Evolutionary conservation across 1,140 invertebrate genomes (phyloP), one percentile per base, ranked within the genome.

Genomic region (Nymphalis io): DNA sequence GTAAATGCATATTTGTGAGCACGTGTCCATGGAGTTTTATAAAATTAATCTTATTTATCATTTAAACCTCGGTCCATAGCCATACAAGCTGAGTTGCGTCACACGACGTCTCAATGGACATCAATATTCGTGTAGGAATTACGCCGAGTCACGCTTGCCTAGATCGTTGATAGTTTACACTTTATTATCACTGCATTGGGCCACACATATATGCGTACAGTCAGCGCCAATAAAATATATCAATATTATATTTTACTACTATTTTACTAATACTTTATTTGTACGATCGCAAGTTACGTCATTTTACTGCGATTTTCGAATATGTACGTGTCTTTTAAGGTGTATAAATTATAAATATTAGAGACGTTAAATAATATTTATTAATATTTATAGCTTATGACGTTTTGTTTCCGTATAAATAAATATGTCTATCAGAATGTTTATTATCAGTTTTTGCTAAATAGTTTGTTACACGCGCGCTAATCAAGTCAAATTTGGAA

Each of bases 121-220:
- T 63, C 44, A 60, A 60, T 60, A 60, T 48, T 48, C 23, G 12
- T 33, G 27, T 48, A 53, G 48, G 23, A 15, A 63, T 63, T 51
- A 63, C 60, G 60, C 27, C 42, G 44, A 63, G 60, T 63, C 60
- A 63, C 46, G 60, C 60, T 33, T 20, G 44, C 20, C 16, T 44
- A 3, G 23, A 38, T n/a, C 10, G 23, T 39, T n/a, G 46, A 63
- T 40, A 63, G 27, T 53, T 53, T 51, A 63, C 60, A 51, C 42
- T 63, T 51, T 38, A 63, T 63, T 63, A 63, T 33, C 21, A 23
- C 23, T 48, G 44, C 21, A 8, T 46, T 46, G n/a, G 46, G 10
- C 5, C 46, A 39, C 16, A 61, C 60, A 23, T 46, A 38, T 48
- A 63, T 51, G 51, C 21, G 21, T 55, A 55, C 51, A 55, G 51